These are phyloP conservation scores for Lomographa bimaculata DNA, from an alignment of 2,888 invertebrate genomes.

Conservation along the genomic window DNA sequence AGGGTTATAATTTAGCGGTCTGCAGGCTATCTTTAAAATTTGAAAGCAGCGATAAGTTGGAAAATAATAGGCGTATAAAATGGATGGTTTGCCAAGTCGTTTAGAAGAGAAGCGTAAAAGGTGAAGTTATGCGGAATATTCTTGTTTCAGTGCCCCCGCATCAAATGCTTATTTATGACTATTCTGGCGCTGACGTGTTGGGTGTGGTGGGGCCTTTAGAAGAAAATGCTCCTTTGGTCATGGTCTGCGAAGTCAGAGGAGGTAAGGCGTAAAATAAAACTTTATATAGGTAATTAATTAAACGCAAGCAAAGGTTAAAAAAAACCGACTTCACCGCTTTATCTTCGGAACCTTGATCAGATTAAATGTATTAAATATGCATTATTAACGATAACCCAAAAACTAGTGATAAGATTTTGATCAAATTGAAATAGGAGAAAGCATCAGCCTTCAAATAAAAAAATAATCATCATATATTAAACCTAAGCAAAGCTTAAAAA, in stretches of 20 bases:
- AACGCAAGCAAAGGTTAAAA: too few species aligned
- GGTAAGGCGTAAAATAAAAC: constrained; percentile 83
- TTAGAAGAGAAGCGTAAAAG: constrained; percentile 22
- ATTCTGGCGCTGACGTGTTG: constrained; percentile 91
- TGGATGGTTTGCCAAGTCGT: constrained; percentile 24
- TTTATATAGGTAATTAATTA: constrained; percentile 3
- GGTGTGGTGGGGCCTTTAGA: constrained; percentile 91
- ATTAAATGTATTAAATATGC: too few species aligned
- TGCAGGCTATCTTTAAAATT: constrained; percentile 15
- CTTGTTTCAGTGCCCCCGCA: constrained; percentile 92
- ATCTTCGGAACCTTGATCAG: too few species aligned
- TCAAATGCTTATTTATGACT: constrained; percentile 92
- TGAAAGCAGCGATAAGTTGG: constrained; percentile 22
- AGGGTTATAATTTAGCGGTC: constrained; percentile 1
- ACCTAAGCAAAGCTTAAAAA: too few species aligned
- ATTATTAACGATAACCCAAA: too few species aligned
- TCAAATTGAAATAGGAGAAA: too few species aligned
- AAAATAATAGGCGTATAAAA: constrained; percentile 25
- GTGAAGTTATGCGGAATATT: constrained; percentile 20
- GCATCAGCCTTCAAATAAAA: too few species aligned
- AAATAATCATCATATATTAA: too few species aligned
- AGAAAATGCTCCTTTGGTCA: constrained; percentile 90
- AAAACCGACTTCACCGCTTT: too few species aligned
- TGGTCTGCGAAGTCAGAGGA: constrained; percentile 94
- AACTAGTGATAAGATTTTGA: too few species aligned